Percentiles rank a stretch among this genome's conserved stretches.
These are phyloP conservation scores for Apoda limacodes DNA, from an alignment of 2,888 invertebrate species.

Conservation along the genomic window DNA sequence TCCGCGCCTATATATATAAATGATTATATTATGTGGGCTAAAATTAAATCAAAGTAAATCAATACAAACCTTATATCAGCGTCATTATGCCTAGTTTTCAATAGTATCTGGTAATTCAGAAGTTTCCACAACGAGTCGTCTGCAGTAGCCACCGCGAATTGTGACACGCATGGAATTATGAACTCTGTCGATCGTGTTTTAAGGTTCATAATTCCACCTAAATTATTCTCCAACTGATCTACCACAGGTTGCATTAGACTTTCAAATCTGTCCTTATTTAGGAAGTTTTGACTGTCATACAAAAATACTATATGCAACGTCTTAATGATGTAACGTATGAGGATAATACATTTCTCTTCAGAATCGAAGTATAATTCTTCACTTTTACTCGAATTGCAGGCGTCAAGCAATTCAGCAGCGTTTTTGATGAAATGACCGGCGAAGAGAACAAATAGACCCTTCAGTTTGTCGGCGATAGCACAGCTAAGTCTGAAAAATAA, in stretches of 20 bases:
- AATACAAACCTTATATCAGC: slow-evolving; percentile 74
- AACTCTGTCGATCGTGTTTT: slow-evolving; percentile 69
- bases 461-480: slow-evolving; percentile 83
- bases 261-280: slow-evolving; percentile 88
- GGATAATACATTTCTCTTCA: slow-evolving; percentile 67
- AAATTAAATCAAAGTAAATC: too few species aligned
- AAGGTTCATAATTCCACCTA: slow-evolving; percentile 73
- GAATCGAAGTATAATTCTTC: slow-evolving; percentile 62
- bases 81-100: slow-evolving; percentile 85
- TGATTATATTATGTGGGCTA: too few species aligned
- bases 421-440: slow-evolving; percentile 88
- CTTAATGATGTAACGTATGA: slow-evolving; percentile 79
- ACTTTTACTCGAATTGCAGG: slow-evolving; percentile 74
- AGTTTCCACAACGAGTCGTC: slow-evolving; percentile 92
- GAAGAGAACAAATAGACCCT: slow-evolving; percentile 90
- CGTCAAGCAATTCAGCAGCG: slow-evolving; percentile 78
- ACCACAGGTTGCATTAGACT: slow-evolving; percentile 87
- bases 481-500: slow-evolving; percentile 73
- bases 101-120: slow-evolving; percentile 88
- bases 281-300: slow-evolving; percentile 85
- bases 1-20: too few species aligned
- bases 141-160: slow-evolving; percentile 83
- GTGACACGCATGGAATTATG: slow-evolving; percentile 83
- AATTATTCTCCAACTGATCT: slow-evolving; percentile 85
- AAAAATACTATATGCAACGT: slow-evolving; percentile 83